Evolutionary conservation across 37 sponge, comb jelly and placozoan species (phyloP), one percentile per base, ranked within the genome.

Genomic region (Geodia barretti): DNA sequence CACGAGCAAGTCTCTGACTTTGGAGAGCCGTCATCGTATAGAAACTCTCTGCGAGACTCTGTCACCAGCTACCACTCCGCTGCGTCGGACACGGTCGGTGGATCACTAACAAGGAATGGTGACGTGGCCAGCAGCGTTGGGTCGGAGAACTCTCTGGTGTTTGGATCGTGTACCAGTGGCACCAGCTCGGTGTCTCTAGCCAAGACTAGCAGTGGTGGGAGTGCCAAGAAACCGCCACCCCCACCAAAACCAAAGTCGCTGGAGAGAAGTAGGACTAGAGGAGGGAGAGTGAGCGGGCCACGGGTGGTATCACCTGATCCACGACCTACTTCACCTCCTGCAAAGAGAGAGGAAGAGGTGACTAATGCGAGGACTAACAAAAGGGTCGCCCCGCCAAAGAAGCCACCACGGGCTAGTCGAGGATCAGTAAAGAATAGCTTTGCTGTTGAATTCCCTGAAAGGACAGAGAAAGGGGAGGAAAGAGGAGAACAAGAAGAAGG

Each of bases 211-310:
- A 47, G 54, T 47, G 7, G 7, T 17, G 54, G 54, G 4, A 2
- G 7, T 42, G 3, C 65, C 23, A 34, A 34, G 17, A 77, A 77
- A 62, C 77, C 77, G 24, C 65, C 77, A 35, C 31, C 70, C 3
- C 70, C 35, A 33, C 70, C 70, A 14, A 70, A 70, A 35, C 70
- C 70, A 20, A 14, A 32, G 3, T 30, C 36, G 33, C 38, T 30
- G 4, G 54, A 47, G 11, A 47, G 54, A 47, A 47, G 54, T 47
- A n/a, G n/a, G n/a, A n/a, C n/a, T n/a, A n/a, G n/a, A n/a, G n/a
- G n/a, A n/a, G n/a, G n/a, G n/a, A n/a, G n/a, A n/a, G n/a, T n/a
- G n/a, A n/a, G n/a, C n/a, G n/a, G n/a, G n/a, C n/a, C n/a, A n/a
- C n/a, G n/a, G n/a, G n/a, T n/a, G n/a, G n/a, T n/a, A n/a, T n/a